Conservation (phyloP, 2,113 vertebrate species). For the Ailuropoda melanoleuca region DNA sequence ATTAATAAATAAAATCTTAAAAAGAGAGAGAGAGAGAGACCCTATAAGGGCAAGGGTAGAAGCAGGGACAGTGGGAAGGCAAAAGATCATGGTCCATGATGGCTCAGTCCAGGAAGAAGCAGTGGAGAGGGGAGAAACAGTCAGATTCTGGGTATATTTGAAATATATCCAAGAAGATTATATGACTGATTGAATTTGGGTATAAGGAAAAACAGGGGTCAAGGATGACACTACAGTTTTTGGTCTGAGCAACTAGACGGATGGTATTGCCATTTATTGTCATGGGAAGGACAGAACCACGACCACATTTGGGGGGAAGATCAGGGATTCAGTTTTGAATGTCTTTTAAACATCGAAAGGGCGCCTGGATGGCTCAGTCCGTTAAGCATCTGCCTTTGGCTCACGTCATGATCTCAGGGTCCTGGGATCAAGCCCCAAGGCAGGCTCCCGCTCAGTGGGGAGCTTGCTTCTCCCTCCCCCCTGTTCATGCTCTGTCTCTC, state of each 20-base stretch:
- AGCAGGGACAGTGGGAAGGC: neutral
- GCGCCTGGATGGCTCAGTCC: neutral
- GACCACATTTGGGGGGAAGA: neutral
- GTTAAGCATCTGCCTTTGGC: neutral
- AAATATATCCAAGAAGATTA: neutral
- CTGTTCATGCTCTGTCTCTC: neutral
- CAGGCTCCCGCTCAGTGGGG: no score
- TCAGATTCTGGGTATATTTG: neutral
- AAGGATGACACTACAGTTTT: neutral
- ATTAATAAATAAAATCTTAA: no score
- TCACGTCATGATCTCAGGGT: neutral
- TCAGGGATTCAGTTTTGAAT: neutral
- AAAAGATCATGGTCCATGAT: neutral
- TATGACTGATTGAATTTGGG: neutral
- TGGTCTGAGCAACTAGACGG: neutral
- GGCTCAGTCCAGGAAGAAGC: neutral
- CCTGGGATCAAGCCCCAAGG: neutral
- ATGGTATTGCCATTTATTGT: neutral
- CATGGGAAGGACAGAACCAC: neutral
- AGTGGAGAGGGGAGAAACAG: neutral
- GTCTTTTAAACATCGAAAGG: neutral
- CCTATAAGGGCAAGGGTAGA: neutral
- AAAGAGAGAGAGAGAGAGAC: neutral
- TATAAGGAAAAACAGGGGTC: neutral
- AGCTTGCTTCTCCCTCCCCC: neutral